Base-by-base conservation (phyloP, 2,113 vertebrate genomes). In the Phrynosoma blainvillii region DNA sequence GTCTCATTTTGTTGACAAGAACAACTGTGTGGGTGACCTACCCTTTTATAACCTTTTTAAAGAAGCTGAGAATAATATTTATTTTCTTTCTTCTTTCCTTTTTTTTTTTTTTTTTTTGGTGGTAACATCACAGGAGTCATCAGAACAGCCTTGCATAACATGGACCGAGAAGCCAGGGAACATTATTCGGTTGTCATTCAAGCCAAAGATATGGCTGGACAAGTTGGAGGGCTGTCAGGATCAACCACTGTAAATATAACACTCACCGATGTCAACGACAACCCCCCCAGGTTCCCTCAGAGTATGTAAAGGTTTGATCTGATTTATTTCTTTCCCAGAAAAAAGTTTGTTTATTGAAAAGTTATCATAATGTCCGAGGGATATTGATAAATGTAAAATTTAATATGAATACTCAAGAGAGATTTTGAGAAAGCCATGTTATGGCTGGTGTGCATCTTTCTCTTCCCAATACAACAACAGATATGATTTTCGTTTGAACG, bases 141-240 rank as follows among this genome's bases (percentile, higher is more conserved):
- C 96, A 97, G 99, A 93, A 99, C 99, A 52, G 99, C 99, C 91
- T 97, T 99, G 96, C 96, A 98, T 30, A 97, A 99, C 89, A 99
- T 99, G 99, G 98, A 99, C 93, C 97, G 99, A 87, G 98, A 99
- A 98, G 99, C 98, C 94, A 97, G 98, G 95, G 98, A 99, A 84
- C 98, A 99, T 93, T 99, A 99, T 94, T 98, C 97, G 0, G 98
- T 99, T 81, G 98, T 99, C 87, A 99, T 99, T 96, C 99, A 99
- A 97, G 99, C 98, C 97, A 99, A 99, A 97, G 99, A 99, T 95
- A 99, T 99, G 99, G 98, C 98, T 65, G 99, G 99, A 74, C 98
- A 99, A 95, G 98, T 99, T 2, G 99, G 99, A 90, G 98, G 98
- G 40, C 97, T 99, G 73, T 99, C 98, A 0, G 99, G 99, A 80